phyloP scores from a whole-genome alignment of 2,888 invertebrate genomes.

The Tromatobia lineatoria region DNA sequence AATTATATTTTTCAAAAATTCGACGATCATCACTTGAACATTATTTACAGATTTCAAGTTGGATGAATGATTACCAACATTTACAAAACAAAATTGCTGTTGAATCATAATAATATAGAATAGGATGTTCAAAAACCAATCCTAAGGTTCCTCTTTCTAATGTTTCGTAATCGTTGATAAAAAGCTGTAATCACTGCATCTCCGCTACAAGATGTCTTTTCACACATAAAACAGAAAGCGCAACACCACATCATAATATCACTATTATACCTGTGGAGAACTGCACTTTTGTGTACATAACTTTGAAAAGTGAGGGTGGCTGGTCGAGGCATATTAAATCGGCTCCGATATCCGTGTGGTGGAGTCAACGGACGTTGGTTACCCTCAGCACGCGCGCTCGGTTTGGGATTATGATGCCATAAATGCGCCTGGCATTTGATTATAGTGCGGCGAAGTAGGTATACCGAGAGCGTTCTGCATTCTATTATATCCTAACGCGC shows the following conservation, averaged over 20 bases:
- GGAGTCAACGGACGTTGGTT: constrained; percentile 59
- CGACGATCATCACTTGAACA: too few relatives aligned
- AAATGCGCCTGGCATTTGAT: constrained; percentile 66
- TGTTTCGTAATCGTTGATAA: too few relatives aligned
- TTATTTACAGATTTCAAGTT: too few relatives aligned
- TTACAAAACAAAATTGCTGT: too few relatives aligned
- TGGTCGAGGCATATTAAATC: constrained; percentile 46
- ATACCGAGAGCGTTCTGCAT: constrained; percentile 49
- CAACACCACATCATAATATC: constrained; percentile 24
- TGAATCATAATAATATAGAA: too few relatives aligned
- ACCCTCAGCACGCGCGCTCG: constrained; percentile 45
- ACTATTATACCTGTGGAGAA: background rate
- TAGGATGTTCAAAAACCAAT: too few relatives aligned
- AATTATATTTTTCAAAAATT: too few relatives aligned
- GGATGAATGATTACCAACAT: too few relatives aligned
- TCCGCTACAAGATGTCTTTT: background rate
- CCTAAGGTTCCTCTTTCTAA: too few relatives aligned
- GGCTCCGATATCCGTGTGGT: constrained; percentile 45
- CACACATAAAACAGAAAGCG: background rate
- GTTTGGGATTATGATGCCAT: constrained; percentile 57
- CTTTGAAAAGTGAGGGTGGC: constrained; percentile 6
- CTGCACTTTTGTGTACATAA: constrained; percentile 41
- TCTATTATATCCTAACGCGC: constrained; percentile 56
- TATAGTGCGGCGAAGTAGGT: constrained; percentile 57
- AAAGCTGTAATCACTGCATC: background rate